Evolutionary conservation across 2,888 invertebrate species (phyloP), one percentile per base, ranked within the genome.

Genomic region (Griposia aprilina): DNA sequence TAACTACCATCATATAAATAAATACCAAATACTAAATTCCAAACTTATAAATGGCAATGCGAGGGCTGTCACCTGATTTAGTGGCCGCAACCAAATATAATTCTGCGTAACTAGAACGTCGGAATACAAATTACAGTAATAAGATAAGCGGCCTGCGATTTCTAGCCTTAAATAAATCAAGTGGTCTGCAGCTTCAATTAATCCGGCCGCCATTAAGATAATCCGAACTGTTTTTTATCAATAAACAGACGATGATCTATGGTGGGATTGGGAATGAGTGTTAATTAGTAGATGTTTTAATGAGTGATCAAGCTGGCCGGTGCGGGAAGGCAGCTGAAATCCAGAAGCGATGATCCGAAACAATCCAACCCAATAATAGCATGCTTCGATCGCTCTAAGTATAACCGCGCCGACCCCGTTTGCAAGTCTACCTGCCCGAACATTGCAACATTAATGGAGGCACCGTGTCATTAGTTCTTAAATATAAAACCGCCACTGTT

Each of bases 301-400:
- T 87, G 66, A 84, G 70, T 60, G 63, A 75, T 77, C 73, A 88
- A 73, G 65, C 65, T 67, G 50, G 30, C 71, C 74, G 78, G 74
- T 78, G 83, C 85, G 78, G 80, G 80, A 78, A 92, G 92, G 90
- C 93, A 91, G 90, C 91, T 92, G 92, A 93, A 94, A 92, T 93
- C 93, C 91, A 90, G 90, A 90, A 90, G 91, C 91, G 91, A 90
- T 94, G 92, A 90, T 89, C 90, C 89, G 93, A 92, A 94, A 93
- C 93, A 93, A 93, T 93, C 92, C 93, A 92, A 92, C 92, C 94
- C 95, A 95, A 95, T 94, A 96, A 96, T 96, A 96, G 96, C 92
- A 87, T 88, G 93, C 90, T 96, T 95, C 95, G 95, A 96, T 95
- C 94, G 94, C 87, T 93, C 95, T 94, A 91, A 94, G 93, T 96